Evolutionary conservation across 2,888 invertebrate genomes (phyloP).

Genomic region (Thelaira solivaga): DNA sequence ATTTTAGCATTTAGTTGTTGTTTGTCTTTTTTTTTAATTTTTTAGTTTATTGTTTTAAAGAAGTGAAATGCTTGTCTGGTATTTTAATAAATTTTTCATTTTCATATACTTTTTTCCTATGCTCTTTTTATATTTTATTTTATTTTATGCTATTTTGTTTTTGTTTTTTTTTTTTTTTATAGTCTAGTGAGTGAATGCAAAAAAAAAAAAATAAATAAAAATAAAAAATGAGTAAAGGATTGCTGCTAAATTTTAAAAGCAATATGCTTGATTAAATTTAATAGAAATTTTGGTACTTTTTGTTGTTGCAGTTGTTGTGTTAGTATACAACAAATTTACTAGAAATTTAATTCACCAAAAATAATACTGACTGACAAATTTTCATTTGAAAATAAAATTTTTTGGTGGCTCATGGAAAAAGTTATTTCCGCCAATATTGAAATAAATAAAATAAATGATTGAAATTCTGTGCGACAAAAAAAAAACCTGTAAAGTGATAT

Average conservation of each 20-base stretch:
- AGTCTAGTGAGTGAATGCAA: conserved; percentile 12
- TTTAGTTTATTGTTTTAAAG: conserved; percentile 15
- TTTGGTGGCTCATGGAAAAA: not conserved
- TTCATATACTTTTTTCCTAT: conserved; percentile 15
- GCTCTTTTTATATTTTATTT: conserved; percentile 39
- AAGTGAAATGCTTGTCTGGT: conserved; percentile 61
- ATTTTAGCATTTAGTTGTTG: conserved; percentile 48
- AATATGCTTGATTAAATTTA: conserved; percentile 60
- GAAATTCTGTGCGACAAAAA: too few species aligned
- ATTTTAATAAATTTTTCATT: conserved; percentile 64
- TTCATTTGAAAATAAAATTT: not conserved
- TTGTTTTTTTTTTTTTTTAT: conserved; percentile 25
- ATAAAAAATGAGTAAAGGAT: conserved; percentile 6
- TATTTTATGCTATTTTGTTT: conserved; percentile 21
- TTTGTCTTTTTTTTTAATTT: not conserved
- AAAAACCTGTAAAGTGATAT: too few species aligned
- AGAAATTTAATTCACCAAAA: conserved; percentile 18
- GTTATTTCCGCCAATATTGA: too few species aligned
- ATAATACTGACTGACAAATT: conserved; percentile 1
- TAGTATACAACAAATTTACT: not conserved
- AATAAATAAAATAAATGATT: too few species aligned
- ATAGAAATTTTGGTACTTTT: conserved; percentile 13
- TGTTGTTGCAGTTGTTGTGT: not conserved
- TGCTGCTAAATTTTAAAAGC: conserved; percentile 48
- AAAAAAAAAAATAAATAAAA: not conserved